These are phyloP conservation scores for Helleia helle DNA, from an alignment of 2,888 invertebrate species.

Conservation along the genomic window DNA sequence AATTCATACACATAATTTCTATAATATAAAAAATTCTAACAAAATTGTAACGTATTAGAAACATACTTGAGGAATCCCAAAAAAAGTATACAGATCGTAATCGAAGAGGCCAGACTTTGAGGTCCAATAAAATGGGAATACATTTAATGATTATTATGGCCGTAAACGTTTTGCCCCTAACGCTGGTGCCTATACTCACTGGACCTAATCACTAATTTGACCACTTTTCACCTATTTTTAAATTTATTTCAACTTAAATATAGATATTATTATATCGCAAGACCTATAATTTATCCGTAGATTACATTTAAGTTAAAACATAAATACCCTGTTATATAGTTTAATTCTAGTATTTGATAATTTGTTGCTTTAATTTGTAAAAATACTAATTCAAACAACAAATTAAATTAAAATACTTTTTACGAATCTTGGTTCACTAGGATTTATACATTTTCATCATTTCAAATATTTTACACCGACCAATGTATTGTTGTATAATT, in stretches of 20 bases:
- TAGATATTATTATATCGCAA: slow-evolving; percentile 9
- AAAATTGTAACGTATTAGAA: neutral
- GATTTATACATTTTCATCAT: no score
- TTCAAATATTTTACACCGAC: no score
- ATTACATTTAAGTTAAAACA: neutral
- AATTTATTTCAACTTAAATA: slow-evolving; percentile 21
- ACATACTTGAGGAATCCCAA: slow-evolving; percentile 41
- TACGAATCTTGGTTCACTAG: no score
- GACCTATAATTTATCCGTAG: slow-evolving; percentile 8
- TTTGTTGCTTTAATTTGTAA: no score
- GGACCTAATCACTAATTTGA: slow-evolving; percentile 45
- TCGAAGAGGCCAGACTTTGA: slow-evolving; percentile 55
- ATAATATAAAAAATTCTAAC: neutral
- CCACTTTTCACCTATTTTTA: slow-evolving; percentile 49
- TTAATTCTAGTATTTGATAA: no score
- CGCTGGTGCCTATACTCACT: slow-evolving; percentile 46
- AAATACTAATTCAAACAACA: no score
- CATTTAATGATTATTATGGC: slow-evolving; percentile 69
- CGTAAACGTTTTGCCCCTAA: slow-evolving; percentile 57
- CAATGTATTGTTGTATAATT: no score
- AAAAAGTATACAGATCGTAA: slow-evolving; percentile 67
- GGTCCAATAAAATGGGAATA: slow-evolving; percentile 66
- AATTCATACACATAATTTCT: no score
- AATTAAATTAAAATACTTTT: no score
- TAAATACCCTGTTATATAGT: no score